Percentiles rank a stretch among this genome's conserved stretches.
phyloP scores from a whole-genome alignment of 2,888 invertebrate genomes.

The Pristionchus maxplancki region DNA sequence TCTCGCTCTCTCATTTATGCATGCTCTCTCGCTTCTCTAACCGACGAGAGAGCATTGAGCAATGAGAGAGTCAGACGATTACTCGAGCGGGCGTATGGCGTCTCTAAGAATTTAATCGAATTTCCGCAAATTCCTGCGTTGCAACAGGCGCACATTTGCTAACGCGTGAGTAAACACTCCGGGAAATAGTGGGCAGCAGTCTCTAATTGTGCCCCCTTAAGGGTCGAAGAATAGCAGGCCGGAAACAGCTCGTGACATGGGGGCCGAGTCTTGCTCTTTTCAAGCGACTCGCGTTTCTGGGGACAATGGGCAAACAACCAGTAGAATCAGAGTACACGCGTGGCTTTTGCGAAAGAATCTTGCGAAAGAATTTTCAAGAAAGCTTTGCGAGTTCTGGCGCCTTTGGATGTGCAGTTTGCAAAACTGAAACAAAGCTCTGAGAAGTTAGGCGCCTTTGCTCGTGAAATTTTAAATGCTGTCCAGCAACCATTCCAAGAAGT shows the following conservation, averaged over 20 bases:
- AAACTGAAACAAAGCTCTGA: too few species aligned
- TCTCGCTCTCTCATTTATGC: too few species aligned
- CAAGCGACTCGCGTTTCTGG: too few species aligned
- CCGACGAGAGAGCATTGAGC: too few species aligned
- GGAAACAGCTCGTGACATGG: background rate
- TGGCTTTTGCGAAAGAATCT: background rate
- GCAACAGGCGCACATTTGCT: background rate
- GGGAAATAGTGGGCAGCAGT: background rate
- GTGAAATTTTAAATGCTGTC: background rate
- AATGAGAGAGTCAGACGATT: too few species aligned
- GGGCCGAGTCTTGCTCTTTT: too few species aligned
- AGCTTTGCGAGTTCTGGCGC: too few species aligned
- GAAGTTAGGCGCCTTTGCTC: background rate
- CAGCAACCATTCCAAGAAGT: background rate
- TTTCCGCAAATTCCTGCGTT: background rate
- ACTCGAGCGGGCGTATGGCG: too few species aligned
- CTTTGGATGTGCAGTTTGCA: too few species aligned
- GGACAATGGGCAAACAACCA: background rate
- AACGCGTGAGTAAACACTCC: background rate
- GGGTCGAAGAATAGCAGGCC: background rate
- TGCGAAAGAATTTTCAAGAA: too few species aligned
- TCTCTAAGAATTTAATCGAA: background rate
- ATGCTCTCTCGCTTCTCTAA: too few species aligned
- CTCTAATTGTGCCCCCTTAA: background rate
- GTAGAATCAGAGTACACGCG: background rate